Evolutionary conservation across 2,888 invertebrate genomes (phyloP).

Genomic region (Acrocera orbiculus): DNA sequence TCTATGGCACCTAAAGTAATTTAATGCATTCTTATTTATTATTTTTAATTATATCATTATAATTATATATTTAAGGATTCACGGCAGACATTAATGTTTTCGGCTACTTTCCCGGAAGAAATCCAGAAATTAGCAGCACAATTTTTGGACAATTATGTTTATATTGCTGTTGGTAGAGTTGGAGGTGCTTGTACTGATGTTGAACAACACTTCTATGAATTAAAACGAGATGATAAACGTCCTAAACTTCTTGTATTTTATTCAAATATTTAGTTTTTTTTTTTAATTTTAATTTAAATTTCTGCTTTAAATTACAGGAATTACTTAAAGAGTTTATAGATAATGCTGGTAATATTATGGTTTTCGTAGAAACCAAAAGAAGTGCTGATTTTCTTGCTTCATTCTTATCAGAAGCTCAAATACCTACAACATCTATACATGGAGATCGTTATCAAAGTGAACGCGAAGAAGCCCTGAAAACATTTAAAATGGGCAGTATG

Average conservation of each 20-base stretch:
- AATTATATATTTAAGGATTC: slow-evolving; percentile 38
- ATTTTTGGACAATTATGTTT: slow-evolving; percentile 66
- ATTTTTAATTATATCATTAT: too few species aligned
- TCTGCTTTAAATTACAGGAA: slow-evolving; percentile 18
- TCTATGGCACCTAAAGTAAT: slow-evolving; percentile 67
- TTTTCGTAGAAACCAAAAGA: slow-evolving; percentile 83
- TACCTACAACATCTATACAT: slow-evolving; percentile 92
- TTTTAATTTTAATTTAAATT: background rate
- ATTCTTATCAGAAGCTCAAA: slow-evolving; percentile 57
- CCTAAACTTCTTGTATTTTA: slow-evolving; percentile 40
- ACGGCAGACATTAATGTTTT: slow-evolving; percentile 98
- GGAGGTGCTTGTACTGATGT: slow-evolving; percentile 90
- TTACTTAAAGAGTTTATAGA: slow-evolving; percentile 21
- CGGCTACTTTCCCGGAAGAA: slow-evolving; percentile 97
- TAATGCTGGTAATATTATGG: slow-evolving; percentile 41
- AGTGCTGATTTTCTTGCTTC: slow-evolving; percentile 82
- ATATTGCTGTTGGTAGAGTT: slow-evolving; percentile 76
- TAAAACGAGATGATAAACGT: slow-evolving; percentile 54
- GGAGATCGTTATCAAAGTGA: slow-evolving; percentile 93
- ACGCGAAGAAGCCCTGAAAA: slow-evolving; percentile 82
- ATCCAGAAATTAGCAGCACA: slow-evolving; percentile 72
- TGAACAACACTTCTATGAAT: slow-evolving; percentile 55
- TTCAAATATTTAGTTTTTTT: background rate
- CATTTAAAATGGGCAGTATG: slow-evolving; percentile 63
- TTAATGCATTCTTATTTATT: too few species aligned